A percentile compares a stretch with the other conserved stretches of the same genome.
Conservation (phyloP, 2,888 invertebrate genomes). For the Coelinius sp. region DNA sequence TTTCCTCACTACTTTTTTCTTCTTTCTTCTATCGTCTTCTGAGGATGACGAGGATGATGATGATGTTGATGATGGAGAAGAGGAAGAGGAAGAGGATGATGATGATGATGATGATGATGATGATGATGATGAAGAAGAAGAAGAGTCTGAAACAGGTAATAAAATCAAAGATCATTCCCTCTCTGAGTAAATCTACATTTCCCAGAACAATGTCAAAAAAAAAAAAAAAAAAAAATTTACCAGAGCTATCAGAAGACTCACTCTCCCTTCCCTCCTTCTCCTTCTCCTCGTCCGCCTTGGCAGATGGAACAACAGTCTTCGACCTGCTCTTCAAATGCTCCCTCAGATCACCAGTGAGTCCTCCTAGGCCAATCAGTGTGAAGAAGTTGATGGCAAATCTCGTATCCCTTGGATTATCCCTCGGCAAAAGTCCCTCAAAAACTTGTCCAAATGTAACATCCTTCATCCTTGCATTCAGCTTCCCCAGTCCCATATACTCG, state of each 20-base stretch:
- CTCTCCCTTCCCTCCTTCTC: too few relatives aligned
- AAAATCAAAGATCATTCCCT: background rate
- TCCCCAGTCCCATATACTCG: conserved; percentile 95
- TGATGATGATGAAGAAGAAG: conserved; percentile 11
- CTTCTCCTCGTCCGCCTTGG: too few relatives aligned
- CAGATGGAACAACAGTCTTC: conserved; percentile 68
- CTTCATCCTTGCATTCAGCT: conserved; percentile 90
- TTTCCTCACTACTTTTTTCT: conserved; percentile 50
- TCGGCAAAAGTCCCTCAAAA: conserved; percentile 93
- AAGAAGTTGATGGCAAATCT: conserved; percentile 87
- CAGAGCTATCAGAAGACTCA: background rate
- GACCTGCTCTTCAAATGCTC: conserved; percentile 89
- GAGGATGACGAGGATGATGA: conserved; percentile 48
- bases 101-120: too few relatives aligned
- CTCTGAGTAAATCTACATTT: background rate
- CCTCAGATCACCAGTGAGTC: conserved; percentile 92
- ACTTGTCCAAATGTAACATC: conserved; percentile 90
- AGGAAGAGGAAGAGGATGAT: background rate
- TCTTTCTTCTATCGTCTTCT: conserved; percentile 48
- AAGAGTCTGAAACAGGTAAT: conserved; percentile 36
- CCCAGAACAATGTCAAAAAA: background rate
- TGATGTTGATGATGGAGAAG: conserved; percentile 8
- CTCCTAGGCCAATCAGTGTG: conserved; percentile 81
- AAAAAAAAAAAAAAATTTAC: background rate
- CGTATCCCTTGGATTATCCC: conserved; percentile 96